phyloP scores from a whole-genome alignment of 2,113 vertebrate species.

The Semicossyphus pulcher region DNA sequence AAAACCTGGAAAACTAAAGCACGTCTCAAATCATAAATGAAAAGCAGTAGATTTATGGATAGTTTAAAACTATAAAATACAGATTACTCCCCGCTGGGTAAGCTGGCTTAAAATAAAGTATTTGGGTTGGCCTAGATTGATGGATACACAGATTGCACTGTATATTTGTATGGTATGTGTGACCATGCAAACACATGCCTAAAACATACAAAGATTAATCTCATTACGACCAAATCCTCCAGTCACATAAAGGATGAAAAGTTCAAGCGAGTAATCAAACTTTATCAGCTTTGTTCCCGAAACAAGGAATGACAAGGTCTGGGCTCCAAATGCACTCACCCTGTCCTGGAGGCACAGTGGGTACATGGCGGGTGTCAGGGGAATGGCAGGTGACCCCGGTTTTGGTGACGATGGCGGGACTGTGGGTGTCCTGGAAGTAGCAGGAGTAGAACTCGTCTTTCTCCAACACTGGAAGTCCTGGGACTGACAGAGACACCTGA shows the following conservation, averaged over 20 bases:
- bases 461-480: constrained; percentile 86
- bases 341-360: constrained; percentile 84
- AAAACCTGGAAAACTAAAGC: not conserved
- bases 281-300: not conserved
- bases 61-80: constrained; percentile 15
- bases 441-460: constrained; percentile 90
- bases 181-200: not conserved
- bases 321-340: constrained; percentile 81
- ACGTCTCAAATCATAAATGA: not conserved
- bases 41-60: not conserved
- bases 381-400: constrained; percentile 90
- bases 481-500: constrained; percentile 90
- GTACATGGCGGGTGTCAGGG: constrained; percentile 85
- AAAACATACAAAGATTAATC: constrained; percentile 16
- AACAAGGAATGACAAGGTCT: not conserved
- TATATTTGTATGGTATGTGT: not conserved
- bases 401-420: constrained; percentile 85
- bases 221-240: constrained; percentile 18
- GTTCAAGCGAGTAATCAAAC: constrained; percentile 27
- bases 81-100: constrained; percentile 35
- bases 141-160: constrained; percentile 24
- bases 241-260: not conserved
- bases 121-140: constrained; percentile 39
- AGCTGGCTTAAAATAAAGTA: constrained; percentile 24
- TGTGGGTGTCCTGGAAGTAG: constrained; percentile 87